Base-by-base conservation (phyloP, 2,113 vertebrate species). In the Pelvicachromis taeniatus region DNA sequence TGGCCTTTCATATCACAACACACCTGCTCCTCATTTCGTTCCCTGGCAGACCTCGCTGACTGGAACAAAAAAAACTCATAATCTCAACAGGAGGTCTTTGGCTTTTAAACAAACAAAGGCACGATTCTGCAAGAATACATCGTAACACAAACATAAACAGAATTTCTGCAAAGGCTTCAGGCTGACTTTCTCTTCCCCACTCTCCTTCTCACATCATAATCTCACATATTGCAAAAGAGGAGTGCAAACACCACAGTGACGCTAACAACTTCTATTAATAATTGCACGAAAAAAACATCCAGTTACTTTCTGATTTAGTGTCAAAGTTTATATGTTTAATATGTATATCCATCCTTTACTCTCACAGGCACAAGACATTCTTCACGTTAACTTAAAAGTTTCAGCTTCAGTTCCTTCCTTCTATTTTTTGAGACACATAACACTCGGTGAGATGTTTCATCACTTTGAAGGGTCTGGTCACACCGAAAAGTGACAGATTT, bases 1-100 rank as follows among this genome's bases (percentile, higher is more conserved):
- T 82, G 78, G 85, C 87, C 85, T 92, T 90, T 90, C 55, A 83
- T 75, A 81, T 80, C 82, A 53, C 80, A 63, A 56, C 58, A 81
- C 35, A 58, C 53, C 13, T 65, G 45, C 48, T 81, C 45, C 40
- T 80, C 82, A 70, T 80, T 85, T 73, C 4, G 3, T 54, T 80
- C 63, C 54, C 42, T 1, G 3, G 38, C 59, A 61, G 59, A 83
- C 58, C 23, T 87, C 2, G 1, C 59, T 52, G 53, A 61, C 65
- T 31, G 4, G 21, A 45, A 86, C 63, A 48, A 83, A 85, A 82
- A 82, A 87, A 12, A 38, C 53, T 89, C 0, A 42, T 48, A 63
- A 86, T 78, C 56, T 56, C 38, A 2, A 68, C 65, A 4, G 83
- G 86, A 61, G 45, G 81, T 63, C 68, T n/a, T 42, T 4, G 0